Evolutionary conservation across 2,888 invertebrate genomes (phyloP), one percentile per base, ranked within the genome.

Genomic region (Oscheius myriophilus): DNA sequence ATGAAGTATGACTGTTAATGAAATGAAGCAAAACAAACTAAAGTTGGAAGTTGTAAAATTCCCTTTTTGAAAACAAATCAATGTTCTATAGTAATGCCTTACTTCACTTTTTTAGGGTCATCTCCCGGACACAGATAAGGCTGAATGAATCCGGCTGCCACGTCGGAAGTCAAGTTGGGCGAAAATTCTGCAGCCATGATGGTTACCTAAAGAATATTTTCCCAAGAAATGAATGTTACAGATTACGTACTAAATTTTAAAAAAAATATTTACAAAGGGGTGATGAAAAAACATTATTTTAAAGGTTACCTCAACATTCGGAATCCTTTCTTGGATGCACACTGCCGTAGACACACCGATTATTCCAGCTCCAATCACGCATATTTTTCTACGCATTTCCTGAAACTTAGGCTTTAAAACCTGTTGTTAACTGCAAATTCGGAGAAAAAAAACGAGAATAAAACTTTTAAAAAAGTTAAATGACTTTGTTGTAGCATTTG

Each of bases 71-170:
- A 55, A 25, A 26, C 18, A 55, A 25, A 59, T 67, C 39, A 14
- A 73, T 68, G 69, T 62, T 23, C 25, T 45, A 1, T 66, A 41
- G 18, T 41, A 46, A 12, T n/a, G n/a, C n/a, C n/a, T n/a, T n/a
- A n/a, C n/a, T n/a, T n/a, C n/a, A n/a, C n/a, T n/a, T n/a, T n/a
- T n/a, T n/a, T n/a, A n/a, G n/a, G n/a, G 11, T 21, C 23, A 14
- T 67, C 62, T 26, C 67, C 69, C 18, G 59, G 64, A 62, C 59
- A 66, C 25, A 76, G 63, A 74, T 82, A 85, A 0, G 86, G 86
- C 61, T 77, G 72, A 82, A 86, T 86, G 70, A 84, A 79, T 1
- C 87, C 87, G 9, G 85, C 87, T 1, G 87, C 83, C 11, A 84
- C 80, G 65, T 87, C 86, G 3, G 83, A 81, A 0, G 86, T 86